These are phyloP conservation scores for Cremastinae sp. DNA, from an alignment of 2,888 invertebrate species.

Conservation along the genomic window DNA sequence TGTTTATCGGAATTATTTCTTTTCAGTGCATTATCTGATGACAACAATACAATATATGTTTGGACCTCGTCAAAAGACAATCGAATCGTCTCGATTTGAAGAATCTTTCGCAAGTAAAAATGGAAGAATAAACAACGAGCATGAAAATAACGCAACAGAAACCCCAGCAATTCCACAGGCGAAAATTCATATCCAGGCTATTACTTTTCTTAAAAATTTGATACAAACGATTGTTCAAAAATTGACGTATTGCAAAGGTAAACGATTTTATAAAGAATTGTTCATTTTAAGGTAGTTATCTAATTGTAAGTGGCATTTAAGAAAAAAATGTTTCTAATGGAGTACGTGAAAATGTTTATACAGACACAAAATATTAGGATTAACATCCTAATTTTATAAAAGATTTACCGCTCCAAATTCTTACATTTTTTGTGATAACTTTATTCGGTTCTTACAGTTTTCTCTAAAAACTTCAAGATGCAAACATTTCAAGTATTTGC, in stretches of 20 bases:
- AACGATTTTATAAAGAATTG: background rate
- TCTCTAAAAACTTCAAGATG: too few species aligned
- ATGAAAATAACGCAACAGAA: conserved; percentile 12
- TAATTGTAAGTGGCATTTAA: too few species aligned
- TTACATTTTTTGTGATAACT: too few species aligned
- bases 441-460: too few species aligned
- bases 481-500: too few species aligned
- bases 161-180: conserved; percentile 6
- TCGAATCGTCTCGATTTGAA: background rate
- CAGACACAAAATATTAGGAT: too few species aligned
- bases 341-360: too few species aligned
- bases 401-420: too few species aligned
- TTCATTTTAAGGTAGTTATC: background rate
- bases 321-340: too few species aligned
- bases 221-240: conserved; percentile 40
- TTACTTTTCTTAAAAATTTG: conserved; percentile 32
- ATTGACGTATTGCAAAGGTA: conserved; percentile 62
- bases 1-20: conserved; percentile 11
- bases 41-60: conserved; percentile 69
- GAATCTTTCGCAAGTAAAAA: conserved; percentile 45
- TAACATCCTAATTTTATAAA: too few species aligned
- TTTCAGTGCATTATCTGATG: conserved; percentile 76
- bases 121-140: conserved; percentile 50
- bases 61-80: conserved; percentile 45
- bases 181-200: conserved; percentile 33